Percentiles rank a stretch among this genome's conserved stretches.
Evolutionary conservation across 2,888 invertebrate genomes (phyloP).

Genomic region (Listrodromus nycthemerus): DNA sequence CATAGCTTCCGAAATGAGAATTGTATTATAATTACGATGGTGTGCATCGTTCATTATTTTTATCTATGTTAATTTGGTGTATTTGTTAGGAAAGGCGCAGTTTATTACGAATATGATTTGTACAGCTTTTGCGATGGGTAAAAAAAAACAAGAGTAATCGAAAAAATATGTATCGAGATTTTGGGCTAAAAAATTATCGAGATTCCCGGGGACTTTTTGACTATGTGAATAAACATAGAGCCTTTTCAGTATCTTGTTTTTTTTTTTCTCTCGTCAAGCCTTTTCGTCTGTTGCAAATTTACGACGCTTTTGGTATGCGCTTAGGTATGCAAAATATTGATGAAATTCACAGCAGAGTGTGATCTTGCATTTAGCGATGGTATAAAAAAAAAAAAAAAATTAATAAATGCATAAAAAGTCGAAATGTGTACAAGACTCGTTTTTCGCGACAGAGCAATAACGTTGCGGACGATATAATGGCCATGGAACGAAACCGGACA

Average conservation of each 20-base stretch:
- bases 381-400: slow-evolving; percentile 18
- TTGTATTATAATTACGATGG: slow-evolving; percentile 60
- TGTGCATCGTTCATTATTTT: slow-evolving; percentile 52
- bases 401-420: slow-evolving; percentile 12
- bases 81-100: slow-evolving; percentile 28
- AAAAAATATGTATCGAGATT: slow-evolving; percentile 24
- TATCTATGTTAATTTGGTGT: slow-evolving; percentile 45
- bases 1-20: slow-evolving; percentile 53
- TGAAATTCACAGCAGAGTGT: slow-evolving; percentile 31
- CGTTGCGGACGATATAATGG: slow-evolving; percentile 34
- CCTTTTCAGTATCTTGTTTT: slow-evolving; percentile 4
- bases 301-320: slow-evolving; percentile 8
- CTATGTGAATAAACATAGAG: slow-evolving; percentile 22
- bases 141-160: slow-evolving; percentile 27
- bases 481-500: slow-evolving; percentile 45
- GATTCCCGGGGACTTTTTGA: slow-evolving; percentile 25
- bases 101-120: slow-evolving; percentile 30
- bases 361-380: slow-evolving; percentile 44
- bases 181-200: too few species aligned
- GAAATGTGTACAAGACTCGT: not conserved
- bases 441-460: not conserved
- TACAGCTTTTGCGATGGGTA: slow-evolving; percentile 33
- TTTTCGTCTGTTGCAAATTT: slow-evolving; percentile 16
- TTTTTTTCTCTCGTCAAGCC: not conserved
- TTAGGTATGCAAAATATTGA: slow-evolving; percentile 20